Percentiles rank a stretch among this genome's conserved stretches.
Conservation (phyloP, 1,140 invertebrate species). For the Diachasmimorpha longicaudata region DNA sequence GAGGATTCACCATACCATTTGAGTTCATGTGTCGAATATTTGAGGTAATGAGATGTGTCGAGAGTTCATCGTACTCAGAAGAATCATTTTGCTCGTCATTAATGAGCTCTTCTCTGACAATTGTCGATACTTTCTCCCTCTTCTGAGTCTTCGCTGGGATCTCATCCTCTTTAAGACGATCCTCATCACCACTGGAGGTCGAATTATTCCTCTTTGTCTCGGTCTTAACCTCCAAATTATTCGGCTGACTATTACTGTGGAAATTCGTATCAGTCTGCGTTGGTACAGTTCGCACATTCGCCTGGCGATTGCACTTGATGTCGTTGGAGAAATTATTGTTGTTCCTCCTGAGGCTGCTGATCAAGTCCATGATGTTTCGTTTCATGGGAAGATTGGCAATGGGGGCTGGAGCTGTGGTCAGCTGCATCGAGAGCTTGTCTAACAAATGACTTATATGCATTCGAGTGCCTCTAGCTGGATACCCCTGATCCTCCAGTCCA, state of each 20-base stretch:
- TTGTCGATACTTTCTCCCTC: conserved; percentile 46
- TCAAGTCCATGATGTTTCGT: conserved; percentile 43
- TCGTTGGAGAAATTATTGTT: conserved; percentile 33
- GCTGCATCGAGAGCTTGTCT: conserved; percentile 49
- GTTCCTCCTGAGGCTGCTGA: conserved; percentile 38
- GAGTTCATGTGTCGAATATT: conserved; percentile 50
- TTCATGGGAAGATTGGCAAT: conserved; percentile 37
- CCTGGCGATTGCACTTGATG: conserved; percentile 33
- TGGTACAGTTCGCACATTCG: conserved; percentile 31
- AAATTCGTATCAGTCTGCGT: conserved; percentile 40
- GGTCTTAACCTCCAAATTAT: background rate
- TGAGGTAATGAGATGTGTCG: conserved; percentile 48
- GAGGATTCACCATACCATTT: conserved; percentile 47
- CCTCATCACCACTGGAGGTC: background rate
- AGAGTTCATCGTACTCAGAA: conserved; percentile 46
- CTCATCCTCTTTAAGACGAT: conserved; percentile 10
- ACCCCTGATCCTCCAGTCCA: conserved; percentile 24
- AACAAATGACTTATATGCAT: conserved; percentile 54
- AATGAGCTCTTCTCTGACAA: conserved; percentile 52
- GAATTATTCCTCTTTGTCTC: background rate
- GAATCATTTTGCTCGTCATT: conserved; percentile 45
- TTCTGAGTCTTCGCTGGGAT: conserved; percentile 26
- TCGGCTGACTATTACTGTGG: background rate
- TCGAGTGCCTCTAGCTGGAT: conserved; percentile 48
- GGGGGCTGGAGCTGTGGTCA: conserved; percentile 33